Percentiles rank a stretch among this genome's conserved stretches.
Evolutionary conservation across 2,888 invertebrate species (phyloP).

Genomic region (Oxystoma pomonae): DNA sequence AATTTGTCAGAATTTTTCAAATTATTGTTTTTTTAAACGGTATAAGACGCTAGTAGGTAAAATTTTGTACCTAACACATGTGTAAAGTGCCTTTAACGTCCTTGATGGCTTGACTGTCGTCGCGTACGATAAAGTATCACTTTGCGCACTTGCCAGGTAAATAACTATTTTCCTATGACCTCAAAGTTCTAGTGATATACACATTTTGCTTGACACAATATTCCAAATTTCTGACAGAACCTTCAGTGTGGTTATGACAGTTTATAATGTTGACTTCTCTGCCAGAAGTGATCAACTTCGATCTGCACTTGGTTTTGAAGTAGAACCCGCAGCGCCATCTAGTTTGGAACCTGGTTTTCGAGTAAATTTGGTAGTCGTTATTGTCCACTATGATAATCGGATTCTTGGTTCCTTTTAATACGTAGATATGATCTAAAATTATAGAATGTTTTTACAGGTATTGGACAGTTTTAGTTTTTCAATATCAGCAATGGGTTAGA

Average conservation of each 20-base stretch:
- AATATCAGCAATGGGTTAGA: too few relatives aligned
- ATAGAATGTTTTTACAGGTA: too few relatives aligned
- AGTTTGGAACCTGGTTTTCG: constrained; percentile 22
- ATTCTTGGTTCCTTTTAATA: constrained; percentile 25
- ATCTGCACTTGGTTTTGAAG: constrained; percentile 28
- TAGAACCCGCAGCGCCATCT: constrained; percentile 31
- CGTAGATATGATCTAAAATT: constrained; percentile 22
- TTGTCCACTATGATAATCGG: constrained; percentile 29
- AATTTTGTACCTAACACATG: too few relatives aligned
- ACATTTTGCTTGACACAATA: constrained; percentile 18
- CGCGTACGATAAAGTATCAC: too few relatives aligned
- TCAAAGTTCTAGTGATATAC: constrained; percentile 5
- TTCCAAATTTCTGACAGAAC: constrained; percentile 9
- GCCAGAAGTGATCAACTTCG: constrained; percentile 30
- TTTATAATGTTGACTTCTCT: constrained; percentile 26
- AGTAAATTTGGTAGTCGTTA: constrained; percentile 28
- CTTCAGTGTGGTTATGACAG: constrained; percentile 29
- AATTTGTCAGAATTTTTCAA: too few relatives aligned
- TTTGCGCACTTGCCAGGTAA: too few relatives aligned
- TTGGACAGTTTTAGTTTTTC: too few relatives aligned
- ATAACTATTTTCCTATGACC: too few relatives aligned
- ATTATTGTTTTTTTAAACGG: too few relatives aligned
- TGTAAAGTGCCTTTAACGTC: too few relatives aligned
- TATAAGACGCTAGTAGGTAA: too few relatives aligned
- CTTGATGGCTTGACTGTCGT: too few relatives aligned